A percentile compares a stretch with the other conserved stretches of the same genome.
Evolutionary conservation across 2,797 vertebrate species (phyloP).

Genomic region (Leptoclinus maculatus): DNA sequence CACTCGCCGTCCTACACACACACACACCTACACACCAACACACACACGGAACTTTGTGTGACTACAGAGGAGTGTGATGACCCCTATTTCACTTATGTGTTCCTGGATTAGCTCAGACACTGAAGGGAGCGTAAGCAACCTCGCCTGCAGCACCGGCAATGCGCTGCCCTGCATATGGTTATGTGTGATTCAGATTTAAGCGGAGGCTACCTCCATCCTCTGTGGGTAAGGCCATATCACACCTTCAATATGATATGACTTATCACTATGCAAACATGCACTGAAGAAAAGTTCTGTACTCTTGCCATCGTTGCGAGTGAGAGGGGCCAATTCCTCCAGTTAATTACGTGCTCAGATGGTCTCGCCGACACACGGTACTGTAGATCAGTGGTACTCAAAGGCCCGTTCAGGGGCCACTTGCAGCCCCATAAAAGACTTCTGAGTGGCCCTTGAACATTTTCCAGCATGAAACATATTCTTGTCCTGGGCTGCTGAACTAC

Average conservation of each 20-base stretch:
- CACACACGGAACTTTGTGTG: constrained; percentile 17
- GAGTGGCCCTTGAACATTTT: constrained; percentile 71
- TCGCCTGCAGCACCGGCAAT: constrained; percentile 35
- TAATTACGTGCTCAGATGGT: constrained; percentile 67
- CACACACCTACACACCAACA: background rate
- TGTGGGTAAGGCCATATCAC: constrained; percentile 20
- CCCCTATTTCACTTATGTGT: constrained; percentile 58
- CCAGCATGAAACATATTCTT: constrained; percentile 30
- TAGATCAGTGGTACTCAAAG: constrained; percentile 60
- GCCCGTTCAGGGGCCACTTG: constrained; percentile 60
- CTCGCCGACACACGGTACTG: constrained; percentile 52
- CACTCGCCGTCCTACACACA: constrained; percentile 24
- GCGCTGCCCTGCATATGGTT: constrained; percentile 41
- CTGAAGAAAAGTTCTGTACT: constrained; percentile 57
- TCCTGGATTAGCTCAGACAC: constrained; percentile 52
- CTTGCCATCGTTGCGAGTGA: constrained; percentile 37
- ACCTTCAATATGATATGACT: constrained; percentile 62
- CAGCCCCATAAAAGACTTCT: constrained; percentile 55
- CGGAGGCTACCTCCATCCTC: constrained; percentile 23
- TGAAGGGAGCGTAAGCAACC: constrained; percentile 42
- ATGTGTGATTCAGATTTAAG: constrained; percentile 48
- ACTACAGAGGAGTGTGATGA: constrained; percentile 41
- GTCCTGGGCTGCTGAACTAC: constrained; percentile 22
- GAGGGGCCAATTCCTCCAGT: constrained; percentile 58
- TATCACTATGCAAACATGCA: constrained; percentile 64